phyloP scores from a whole-genome alignment of 2,113 vertebrate species.

The Tinamus guttatus region DNA sequence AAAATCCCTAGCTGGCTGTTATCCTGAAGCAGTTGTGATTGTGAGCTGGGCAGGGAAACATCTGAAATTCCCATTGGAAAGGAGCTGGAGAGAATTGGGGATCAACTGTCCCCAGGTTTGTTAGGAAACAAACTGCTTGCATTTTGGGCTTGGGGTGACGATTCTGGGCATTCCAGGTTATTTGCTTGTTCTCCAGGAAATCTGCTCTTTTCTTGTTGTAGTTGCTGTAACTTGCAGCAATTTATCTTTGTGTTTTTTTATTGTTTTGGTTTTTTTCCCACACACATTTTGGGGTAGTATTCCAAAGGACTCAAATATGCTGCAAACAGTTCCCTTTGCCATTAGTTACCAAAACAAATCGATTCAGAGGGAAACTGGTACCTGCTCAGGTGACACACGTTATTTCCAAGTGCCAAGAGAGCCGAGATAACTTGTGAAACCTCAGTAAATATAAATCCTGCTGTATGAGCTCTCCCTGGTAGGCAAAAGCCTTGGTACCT shows the following conservation, averaged over 20 bases:
- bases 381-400: background rate
- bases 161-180: conserved; percentile 79
- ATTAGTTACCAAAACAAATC: background rate
- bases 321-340: background rate
- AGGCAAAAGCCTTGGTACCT: background rate
- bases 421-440: background rate
- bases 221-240: background rate
- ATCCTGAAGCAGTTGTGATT: background rate
- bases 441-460: background rate
- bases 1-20: background rate
- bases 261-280: too few species aligned
- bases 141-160: conserved; percentile 66
- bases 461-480: background rate
- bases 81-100: background rate
- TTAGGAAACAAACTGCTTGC: conserved; percentile 58
- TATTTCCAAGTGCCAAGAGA: background rate
- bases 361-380: background rate
- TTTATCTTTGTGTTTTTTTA: background rate
- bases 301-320: background rate
- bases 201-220: background rate
- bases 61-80: background rate
- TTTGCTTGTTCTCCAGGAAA: conserved; percentile 26
- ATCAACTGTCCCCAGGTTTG: background rate
- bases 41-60: background rate
- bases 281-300: background rate